Conservation (phyloP, 2,888 invertebrate species). For the Heliconius aoede region DNA sequence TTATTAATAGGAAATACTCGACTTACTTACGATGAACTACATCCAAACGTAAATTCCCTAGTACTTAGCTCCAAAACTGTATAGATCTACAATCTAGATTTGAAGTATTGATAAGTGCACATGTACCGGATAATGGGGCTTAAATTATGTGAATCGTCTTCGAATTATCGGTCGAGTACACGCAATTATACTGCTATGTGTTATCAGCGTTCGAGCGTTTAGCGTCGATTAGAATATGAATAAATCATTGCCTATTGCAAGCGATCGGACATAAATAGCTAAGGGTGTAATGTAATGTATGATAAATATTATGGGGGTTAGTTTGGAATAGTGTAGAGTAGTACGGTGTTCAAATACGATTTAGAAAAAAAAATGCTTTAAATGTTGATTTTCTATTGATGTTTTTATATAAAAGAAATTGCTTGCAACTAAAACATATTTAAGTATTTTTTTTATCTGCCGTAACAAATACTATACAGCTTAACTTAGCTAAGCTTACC, state of each 20-base stretch:
- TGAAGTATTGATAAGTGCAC: constrained; percentile 20
- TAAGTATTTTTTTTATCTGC: too few species aligned
- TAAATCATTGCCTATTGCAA: constrained; percentile 52
- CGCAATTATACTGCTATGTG: constrained; percentile 61
- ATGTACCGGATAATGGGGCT: constrained; percentile 18
- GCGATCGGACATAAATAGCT: constrained; percentile 45
- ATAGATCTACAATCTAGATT: constrained; percentile 1
- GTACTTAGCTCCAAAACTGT: background rate
- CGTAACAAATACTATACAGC: too few species aligned
- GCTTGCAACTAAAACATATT: too few species aligned
- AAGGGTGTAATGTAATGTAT: constrained; percentile 36
- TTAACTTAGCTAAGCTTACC: too few species aligned
- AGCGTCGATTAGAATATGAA: constrained; percentile 55
- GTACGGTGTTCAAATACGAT: background rate
- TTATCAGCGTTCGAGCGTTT: constrained; percentile 55
- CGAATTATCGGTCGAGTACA: constrained; percentile 61
- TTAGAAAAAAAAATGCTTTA: background rate
- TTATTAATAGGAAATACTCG: background rate
- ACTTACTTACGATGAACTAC: background rate
- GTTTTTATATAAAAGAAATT: too few species aligned
- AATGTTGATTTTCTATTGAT: too few species aligned
- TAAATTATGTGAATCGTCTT: constrained; percentile 55
- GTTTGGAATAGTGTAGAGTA: constrained; percentile 4
- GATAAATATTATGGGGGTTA: constrained; percentile 13
- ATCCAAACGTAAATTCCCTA: background rate